A percentile compares a stretch with the other conserved stretches of the same genome.
Conservation (phyloP, 2,888 invertebrate genomes). For the Limnephilus lunatus region DNA sequence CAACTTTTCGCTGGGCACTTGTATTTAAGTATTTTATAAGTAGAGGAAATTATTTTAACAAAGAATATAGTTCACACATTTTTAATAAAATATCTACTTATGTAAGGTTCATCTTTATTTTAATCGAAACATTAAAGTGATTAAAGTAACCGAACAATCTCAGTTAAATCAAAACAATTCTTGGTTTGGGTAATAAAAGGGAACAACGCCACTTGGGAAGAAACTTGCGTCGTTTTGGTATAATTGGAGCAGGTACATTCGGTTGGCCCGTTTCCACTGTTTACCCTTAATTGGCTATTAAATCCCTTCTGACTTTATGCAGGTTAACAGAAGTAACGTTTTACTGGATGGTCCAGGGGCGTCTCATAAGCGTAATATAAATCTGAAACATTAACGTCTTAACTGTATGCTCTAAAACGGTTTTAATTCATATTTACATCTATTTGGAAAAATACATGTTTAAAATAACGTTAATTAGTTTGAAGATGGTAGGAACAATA, state of each 20-base stretch:
- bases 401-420: too few species aligned
- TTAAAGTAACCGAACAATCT: not conserved
- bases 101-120: not conserved
- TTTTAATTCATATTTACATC: too few species aligned
- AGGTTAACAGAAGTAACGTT: constrained; percentile 56
- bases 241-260: constrained; percentile 60
- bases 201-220: constrained; percentile 54
- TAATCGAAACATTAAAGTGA: not conserved
- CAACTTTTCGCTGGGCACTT: not conserved
- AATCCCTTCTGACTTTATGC: constrained; percentile 61
- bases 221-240: constrained; percentile 57
- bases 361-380: not conserved
- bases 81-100: not conserved
- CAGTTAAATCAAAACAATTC: constrained; percentile 38
- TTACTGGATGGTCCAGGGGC: constrained; percentile 23
- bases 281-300: constrained; percentile 65
- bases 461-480: too few species aligned
- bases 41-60: too few species aligned
- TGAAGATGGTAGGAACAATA: too few species aligned
- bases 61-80: not conserved
- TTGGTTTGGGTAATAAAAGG: constrained; percentile 55
- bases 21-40: not conserved
- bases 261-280: constrained; percentile 58
- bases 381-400: not conserved
- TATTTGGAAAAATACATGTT: too few species aligned